phyloP scores from a whole-genome alignment of 2,797 vertebrate genomes.

The Hemitrygon akajei region DNA sequence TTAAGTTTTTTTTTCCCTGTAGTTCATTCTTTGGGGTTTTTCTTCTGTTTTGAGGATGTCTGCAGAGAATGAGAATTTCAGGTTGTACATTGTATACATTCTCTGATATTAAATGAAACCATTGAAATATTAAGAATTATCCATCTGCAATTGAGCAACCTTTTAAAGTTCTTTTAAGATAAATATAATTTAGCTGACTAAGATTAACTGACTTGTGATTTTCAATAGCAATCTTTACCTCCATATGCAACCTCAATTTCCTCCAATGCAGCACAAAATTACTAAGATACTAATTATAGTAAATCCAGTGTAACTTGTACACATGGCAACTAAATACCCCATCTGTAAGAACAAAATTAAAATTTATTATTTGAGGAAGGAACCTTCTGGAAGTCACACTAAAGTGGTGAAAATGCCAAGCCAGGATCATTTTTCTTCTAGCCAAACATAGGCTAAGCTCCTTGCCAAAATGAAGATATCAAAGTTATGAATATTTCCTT shows the following conservation, averaged over 20 bases:
- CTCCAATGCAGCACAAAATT: background rate
- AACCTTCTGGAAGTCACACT: background rate
- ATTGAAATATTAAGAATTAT: background rate
- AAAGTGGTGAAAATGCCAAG: background rate
- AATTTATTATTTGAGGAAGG: background rate
- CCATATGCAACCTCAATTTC: background rate
- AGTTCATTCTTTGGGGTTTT: too few relatives aligned
- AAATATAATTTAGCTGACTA: background rate
- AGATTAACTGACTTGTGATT: background rate
- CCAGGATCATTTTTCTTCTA: background rate
- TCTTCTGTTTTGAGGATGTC: too few relatives aligned
- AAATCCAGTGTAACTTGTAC: background rate
- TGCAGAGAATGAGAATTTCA: too few relatives aligned
- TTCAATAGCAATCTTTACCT: background rate
- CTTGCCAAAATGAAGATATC: background rate
- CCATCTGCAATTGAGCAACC: background rate
- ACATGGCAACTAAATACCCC: background rate
- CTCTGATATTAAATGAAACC: too few relatives aligned
- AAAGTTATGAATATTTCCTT: background rate
- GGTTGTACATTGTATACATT: too few relatives aligned
- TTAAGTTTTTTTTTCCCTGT: too few relatives aligned
- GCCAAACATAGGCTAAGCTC: background rate
- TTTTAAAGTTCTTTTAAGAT: background rate
- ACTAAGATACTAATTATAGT: background rate
- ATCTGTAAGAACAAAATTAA: background rate